Evolutionary conservation across 1,140 invertebrate species (phyloP), one percentile per base, ranked within the genome.

Genomic region (Leptopilina boulardi): DNA sequence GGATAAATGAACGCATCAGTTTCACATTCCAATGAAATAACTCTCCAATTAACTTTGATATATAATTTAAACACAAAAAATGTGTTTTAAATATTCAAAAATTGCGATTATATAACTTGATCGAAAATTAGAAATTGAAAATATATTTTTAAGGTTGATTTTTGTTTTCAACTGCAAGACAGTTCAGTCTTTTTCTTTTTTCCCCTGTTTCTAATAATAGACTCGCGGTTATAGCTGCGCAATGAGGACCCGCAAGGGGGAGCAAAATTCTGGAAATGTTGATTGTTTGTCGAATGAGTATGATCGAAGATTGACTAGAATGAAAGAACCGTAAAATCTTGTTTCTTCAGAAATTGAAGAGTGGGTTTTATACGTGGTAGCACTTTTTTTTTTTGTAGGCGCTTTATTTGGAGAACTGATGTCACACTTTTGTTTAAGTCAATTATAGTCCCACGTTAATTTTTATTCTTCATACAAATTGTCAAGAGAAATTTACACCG

Each of bases 181-280:
- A 66, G 59, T 34, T 66, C 13, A 30, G 23, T 26, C 59, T 66
- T 15, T 66, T 66, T 66, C 23, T 66, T 30, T 54, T 18, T 66
- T 30, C 59, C 59, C 59, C 26, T 66, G 59, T 66, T n/a, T 66
- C 59, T 66, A 66, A 66, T 66, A 66, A 66, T 66, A 66, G 59
- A 30, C 26, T 6, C 59, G 13, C 34, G 34, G 34, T 23, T 66
- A 66, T 34, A 66, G 59, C 59, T 66, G 59, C 59, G 59, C 59
- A 66, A 66, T 66, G 59, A 66, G 23, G 59, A 66, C 59, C 59
- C 59, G 30, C 23, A n/a, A n/a, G n/a, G n/a, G 26, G 59, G 26
- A 66, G 59, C 15, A 66, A 23, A 59, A 59, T 66, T 66, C 59
- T 66, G 59, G 59, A 66, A 23, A 66, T 13, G 5, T 2, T 38